Percentiles rank a stretch among this genome's conserved stretches.
Evolutionary conservation across 2,888 invertebrate species (phyloP).

Genomic region (Mythimna pallens): DNA sequence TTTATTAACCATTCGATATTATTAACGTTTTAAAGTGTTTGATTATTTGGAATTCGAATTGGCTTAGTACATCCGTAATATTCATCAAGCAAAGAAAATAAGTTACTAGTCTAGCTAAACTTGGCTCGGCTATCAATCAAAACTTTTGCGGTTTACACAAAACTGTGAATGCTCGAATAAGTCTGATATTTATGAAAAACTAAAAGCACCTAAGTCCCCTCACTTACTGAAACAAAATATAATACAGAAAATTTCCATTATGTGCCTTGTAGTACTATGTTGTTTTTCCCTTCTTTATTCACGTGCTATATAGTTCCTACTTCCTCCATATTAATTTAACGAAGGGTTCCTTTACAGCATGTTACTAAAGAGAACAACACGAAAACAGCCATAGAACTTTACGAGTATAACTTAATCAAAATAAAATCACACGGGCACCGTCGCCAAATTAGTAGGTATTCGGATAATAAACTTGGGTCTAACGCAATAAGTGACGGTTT

Average conservation of each 20-base stretch:
- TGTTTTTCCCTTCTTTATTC: slow-evolving; percentile 17
- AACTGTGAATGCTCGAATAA: slow-evolving; percentile 34
- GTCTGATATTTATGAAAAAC: slow-evolving; percentile 41
- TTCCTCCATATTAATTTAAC: slow-evolving; percentile 37
- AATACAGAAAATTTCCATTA: background rate
- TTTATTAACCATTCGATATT: no score
- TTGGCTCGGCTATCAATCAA: slow-evolving; percentile 52
- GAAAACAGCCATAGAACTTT: slow-evolving; percentile 58
- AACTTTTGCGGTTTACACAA: slow-evolving; percentile 46
- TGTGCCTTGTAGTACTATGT: slow-evolving; percentile 11
- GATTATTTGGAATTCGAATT: no score
- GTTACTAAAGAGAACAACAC: slow-evolving; percentile 52
- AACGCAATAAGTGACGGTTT: slow-evolving; percentile 85
- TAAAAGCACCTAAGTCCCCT: slow-evolving; percentile 27
- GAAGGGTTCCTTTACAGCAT: slow-evolving; percentile 41
- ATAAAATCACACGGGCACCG: slow-evolving; percentile 73
- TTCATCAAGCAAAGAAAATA: slow-evolving; percentile 20
- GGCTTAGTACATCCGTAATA: no score
- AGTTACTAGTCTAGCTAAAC: slow-evolving; percentile 35
- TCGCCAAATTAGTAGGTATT: slow-evolving; percentile 79
- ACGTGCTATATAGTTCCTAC: slow-evolving; percentile 12
- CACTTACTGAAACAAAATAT: slow-evolving; percentile 16
- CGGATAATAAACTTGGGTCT: slow-evolving; percentile 82
- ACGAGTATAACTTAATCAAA: slow-evolving; percentile 74
- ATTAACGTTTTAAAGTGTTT: no score